Evolutionary conservation across 2,113 vertebrate genomes (phyloP), one percentile per base, ranked within the genome.

Genomic region (Coreoperca whiteheadi): DNA sequence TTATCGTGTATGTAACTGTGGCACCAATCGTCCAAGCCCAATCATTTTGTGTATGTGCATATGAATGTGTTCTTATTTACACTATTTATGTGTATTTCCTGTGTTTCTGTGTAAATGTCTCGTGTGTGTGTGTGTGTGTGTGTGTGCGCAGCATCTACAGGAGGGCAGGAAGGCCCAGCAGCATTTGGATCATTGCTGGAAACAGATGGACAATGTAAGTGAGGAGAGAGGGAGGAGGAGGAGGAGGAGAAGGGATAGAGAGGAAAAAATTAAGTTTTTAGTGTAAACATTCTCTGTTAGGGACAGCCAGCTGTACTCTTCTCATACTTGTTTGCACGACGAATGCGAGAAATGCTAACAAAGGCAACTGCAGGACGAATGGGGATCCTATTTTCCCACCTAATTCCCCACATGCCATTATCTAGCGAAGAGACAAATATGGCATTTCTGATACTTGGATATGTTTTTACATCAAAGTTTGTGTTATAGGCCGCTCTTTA

Each of bases 181-280:
- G 73, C 97, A 96, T 95, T 95, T 99, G 94, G 98, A 99, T 82
- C 97, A 98, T 85, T 99, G 97, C 94, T 98, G 97, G 97, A 99
- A 99, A 91, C 97, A 98, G 95, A 99, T 99, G 98, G 98, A 99
- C 94, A 99, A 97, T 86, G 98, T 99, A 93, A 98, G 98, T 97
- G 91, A 46, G 68, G 67, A 65, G 37, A n/a, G 34, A 28, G 48
- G 39, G 23, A 18, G 67, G 11, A 73, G 20, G 23, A 37, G 28
- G 65, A 28, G 71, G 43, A 20, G 2, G 89, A 43, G 57, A 25
- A n/a, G 65, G n/a, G n/a, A 23, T 12, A 34, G 23, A 39, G 37
- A 32, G 37, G 32, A 23, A 68, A 25, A 39, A 69, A 41, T 73
- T 2, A 76, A 51, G 73, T 77, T 79, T 89, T 91, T 64, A 66